These are phyloP conservation scores for Leucophenga maculata DNA, from an alignment of 2,888 invertebrate genomes.

Conservation along the genomic window DNA sequence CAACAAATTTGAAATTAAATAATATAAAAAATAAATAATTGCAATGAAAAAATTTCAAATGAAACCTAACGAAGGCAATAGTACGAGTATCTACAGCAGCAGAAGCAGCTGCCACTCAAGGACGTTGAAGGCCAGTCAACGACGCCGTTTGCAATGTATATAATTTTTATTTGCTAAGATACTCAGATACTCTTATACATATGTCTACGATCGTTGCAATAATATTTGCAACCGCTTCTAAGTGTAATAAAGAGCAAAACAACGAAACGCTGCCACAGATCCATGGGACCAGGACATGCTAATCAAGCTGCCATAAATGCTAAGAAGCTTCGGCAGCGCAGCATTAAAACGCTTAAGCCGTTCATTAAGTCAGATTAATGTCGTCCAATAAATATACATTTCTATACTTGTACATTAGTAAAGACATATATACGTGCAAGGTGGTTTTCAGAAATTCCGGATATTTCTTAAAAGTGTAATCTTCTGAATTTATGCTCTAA, in stretches of 20 bases:
- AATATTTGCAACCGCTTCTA: neutral
- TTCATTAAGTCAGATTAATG: constrained; percentile 57
- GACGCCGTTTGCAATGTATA: constrained; percentile 32
- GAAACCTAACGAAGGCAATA: constrained; percentile 35
- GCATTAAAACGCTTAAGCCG: constrained; percentile 24
- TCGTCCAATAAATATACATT: constrained; percentile 53
- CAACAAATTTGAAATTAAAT: constrained; percentile 22
- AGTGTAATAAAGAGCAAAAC: neutral
- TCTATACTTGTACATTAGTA: constrained; percentile 7
- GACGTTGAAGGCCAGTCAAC: constrained; percentile 65
- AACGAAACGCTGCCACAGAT: neutral
- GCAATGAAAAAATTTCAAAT: constrained; percentile 46
- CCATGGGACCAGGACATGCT: constrained; percentile 37
- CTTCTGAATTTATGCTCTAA: too few species aligned
- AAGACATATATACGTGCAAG: too few species aligned
- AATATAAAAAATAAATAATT: constrained; percentile 46
- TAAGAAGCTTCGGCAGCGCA: constrained; percentile 23
- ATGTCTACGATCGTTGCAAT: neutral
- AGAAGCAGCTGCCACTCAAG: constrained; percentile 43
- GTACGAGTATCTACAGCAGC: constrained; percentile 57
- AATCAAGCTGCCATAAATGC: constrained; percentile 46
- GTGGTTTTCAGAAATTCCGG: too few species aligned
- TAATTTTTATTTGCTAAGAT: neutral
- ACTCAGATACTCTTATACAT: neutral
- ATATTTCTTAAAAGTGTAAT: too few species aligned